Evolutionary conservation across 2,888 invertebrate genomes (phyloP).

Genomic region (Patella depressa): DNA sequence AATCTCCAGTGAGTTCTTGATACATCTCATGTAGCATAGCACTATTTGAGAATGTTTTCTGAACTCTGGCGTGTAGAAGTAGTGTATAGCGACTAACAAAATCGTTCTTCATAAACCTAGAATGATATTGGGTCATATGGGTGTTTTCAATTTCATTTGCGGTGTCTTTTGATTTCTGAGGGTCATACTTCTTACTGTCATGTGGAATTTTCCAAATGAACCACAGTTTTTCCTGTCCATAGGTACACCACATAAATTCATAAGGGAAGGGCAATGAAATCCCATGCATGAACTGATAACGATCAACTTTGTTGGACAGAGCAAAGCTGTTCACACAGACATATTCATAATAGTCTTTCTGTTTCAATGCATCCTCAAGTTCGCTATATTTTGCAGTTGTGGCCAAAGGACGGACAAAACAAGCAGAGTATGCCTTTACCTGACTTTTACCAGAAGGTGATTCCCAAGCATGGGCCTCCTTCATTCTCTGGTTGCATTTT

Average conservation of each 20-base stretch:
- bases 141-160: not conserved
- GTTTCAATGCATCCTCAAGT: constrained; percentile 13
- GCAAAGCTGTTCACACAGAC: constrained; percentile 20
- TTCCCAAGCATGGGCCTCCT: not conserved
- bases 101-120: constrained; percentile 19
- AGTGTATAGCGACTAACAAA: not conserved
- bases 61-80: constrained; percentile 9
- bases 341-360: constrained; percentile 12
- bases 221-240: constrained; percentile 5
- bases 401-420: not conserved
- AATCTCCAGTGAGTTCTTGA: constrained; percentile 20
- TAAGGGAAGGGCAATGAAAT: constrained; percentile 3
- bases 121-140: constrained; percentile 17
- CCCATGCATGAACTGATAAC: constrained; percentile 10
- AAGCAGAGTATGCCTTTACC: not conserved
- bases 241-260: constrained; percentile 1
- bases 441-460: constrained; percentile 7
- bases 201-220: constrained; percentile 15
- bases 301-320: constrained; percentile 10
- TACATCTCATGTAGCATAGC: constrained; percentile 25
- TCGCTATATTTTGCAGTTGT: constrained; percentile 13
- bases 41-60: constrained; percentile 3
- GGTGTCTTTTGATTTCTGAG: not conserved
- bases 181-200: not conserved
- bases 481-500: not conserved